phyloP scores from a whole-genome alignment of 2,888 invertebrate genomes.

The Pterostichus madidus region DNA sequence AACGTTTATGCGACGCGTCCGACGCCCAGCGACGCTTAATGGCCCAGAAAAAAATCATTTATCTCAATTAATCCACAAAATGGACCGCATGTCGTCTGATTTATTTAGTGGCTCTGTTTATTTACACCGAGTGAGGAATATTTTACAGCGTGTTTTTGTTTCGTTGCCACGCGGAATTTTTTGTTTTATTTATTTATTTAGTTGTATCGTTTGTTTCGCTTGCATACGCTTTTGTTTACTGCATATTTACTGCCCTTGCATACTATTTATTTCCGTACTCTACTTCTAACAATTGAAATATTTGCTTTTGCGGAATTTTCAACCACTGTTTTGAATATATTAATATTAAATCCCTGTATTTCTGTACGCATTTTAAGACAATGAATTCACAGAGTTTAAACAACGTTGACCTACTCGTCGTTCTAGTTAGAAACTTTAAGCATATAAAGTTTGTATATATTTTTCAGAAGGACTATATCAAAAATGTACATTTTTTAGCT shows the following conservation, averaged over 20 bases:
- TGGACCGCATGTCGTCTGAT: slow-evolving; percentile 51
- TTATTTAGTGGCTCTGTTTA: slow-evolving; percentile 54
- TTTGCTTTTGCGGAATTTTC: slow-evolving; percentile 26
- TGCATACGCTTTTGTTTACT: slow-evolving; percentile 26
- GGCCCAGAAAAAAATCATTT: slow-evolving; percentile 63
- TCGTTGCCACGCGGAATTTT: slow-evolving; percentile 10
- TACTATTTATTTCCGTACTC: slow-evolving; percentile 28
- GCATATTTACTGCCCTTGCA: slow-evolving; percentile 37
- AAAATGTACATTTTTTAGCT: too few relatives aligned
- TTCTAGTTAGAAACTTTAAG: background rate
- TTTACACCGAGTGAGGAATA: slow-evolving; percentile 43
- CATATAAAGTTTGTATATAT: too few relatives aligned
- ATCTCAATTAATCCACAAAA: slow-evolving; percentile 62
- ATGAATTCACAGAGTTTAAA: slow-evolving; percentile 6
- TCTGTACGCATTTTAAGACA: slow-evolving; percentile 13
- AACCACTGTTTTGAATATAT: slow-evolving; percentile 30
- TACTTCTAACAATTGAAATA: slow-evolving; percentile 37
- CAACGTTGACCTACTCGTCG: background rate
- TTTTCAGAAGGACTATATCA: too few relatives aligned
- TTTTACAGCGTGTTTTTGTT: slow-evolving; percentile 46
- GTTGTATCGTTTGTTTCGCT: slow-evolving; percentile 40
- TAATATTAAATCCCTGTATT: slow-evolving; percentile 26
- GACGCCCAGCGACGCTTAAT: slow-evolving; percentile 51
- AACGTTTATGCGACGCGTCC: slow-evolving; percentile 60
- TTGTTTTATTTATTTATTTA: slow-evolving; percentile 43